Percentiles rank a stretch among this genome's conserved stretches.
These are phyloP conservation scores for Pedetes capensis DNA, from an alignment of 2,113 vertebrate genomes.

Conservation along the genomic window DNA sequence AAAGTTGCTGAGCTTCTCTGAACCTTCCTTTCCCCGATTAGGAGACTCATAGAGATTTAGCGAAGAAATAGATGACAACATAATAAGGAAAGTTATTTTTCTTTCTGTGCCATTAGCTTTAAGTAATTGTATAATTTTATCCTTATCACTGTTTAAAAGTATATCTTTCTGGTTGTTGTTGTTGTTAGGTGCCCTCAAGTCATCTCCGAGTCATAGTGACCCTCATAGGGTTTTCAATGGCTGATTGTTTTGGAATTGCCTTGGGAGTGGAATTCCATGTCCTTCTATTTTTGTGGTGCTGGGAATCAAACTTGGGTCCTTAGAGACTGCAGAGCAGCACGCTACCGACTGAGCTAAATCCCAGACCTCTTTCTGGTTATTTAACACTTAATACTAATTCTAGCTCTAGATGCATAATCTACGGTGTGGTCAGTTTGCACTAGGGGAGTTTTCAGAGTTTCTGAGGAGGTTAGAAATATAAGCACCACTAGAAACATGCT, in stretches of 20 bases:
- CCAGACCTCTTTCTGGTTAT: too few species aligned
- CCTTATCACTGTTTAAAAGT: not conserved
- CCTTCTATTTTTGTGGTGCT: too few species aligned
- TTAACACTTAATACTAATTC: not conserved
- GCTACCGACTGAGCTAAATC: too few species aligned
- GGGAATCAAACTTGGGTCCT: too few species aligned
- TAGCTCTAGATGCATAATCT: not conserved
- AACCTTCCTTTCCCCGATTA: not conserved
- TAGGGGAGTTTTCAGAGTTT: not conserved
- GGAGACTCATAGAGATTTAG: not conserved
- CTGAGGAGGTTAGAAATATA: not conserved
- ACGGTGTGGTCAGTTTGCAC: not conserved
- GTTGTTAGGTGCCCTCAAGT: too few species aligned
- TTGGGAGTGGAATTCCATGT: too few species aligned
- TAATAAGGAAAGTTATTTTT: not conserved
- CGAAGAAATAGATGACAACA: not conserved
- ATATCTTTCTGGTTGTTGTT: too few species aligned
- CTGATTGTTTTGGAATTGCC: too few species aligned
- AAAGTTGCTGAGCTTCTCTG: not conserved
- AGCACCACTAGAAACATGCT: not conserved
- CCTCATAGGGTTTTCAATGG: too few species aligned
- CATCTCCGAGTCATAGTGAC: too few species aligned
- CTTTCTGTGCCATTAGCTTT: not conserved
- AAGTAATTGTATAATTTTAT: slow-evolving; percentile 21
- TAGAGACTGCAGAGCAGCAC: too few species aligned